Evolutionary conservation across 2,797 vertebrate species (phyloP).

Genomic region (Myotis findleyi): DNA sequence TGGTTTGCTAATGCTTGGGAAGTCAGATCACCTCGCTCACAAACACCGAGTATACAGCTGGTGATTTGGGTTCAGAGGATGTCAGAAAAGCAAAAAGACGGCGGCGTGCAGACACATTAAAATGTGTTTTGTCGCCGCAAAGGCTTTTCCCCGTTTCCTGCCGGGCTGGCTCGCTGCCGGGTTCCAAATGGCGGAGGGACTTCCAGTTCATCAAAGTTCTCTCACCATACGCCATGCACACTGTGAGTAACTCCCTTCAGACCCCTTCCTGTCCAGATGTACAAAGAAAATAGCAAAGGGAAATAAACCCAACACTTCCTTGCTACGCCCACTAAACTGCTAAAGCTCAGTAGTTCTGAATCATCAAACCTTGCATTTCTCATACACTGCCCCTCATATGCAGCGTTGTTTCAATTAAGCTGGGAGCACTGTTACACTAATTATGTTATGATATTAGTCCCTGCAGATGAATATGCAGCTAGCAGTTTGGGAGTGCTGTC

Average conservation of each 20-base stretch:
- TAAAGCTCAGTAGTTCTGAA: conserved; percentile 83
- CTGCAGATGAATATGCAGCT: conserved; percentile 86
- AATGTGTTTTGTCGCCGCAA: not conserved
- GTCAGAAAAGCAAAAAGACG: conserved; percentile 52
- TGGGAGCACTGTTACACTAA: conserved; percentile 82
- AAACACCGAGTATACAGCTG: not conserved
- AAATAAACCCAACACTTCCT: conserved; percentile 76
- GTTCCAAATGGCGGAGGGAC: conserved; percentile 65
- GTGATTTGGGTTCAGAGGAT: conserved; percentile 9
- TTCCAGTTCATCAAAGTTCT: conserved; percentile 71
- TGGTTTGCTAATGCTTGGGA: not conserved
- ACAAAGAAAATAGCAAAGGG: conserved; percentile 58
- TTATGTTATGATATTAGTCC: conserved; percentile 86
- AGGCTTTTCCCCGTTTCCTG: conserved; percentile 59
- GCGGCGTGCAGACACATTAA: conserved; percentile 19
- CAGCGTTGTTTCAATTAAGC: conserved; percentile 85
- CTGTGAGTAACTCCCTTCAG: conserved; percentile 69
- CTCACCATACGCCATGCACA: not conserved
- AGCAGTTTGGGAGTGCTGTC: conserved; percentile 77
- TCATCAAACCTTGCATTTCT: conserved; percentile 85
- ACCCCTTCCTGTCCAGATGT: conserved; percentile 78
- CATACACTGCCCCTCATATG: conserved; percentile 84
- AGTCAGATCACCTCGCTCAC: conserved; percentile 25
- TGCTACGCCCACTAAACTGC: conserved; percentile 72
- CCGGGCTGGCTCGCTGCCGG: conserved; percentile 54